A percentile compares a stretch with the other conserved stretches of the same genome.
These are phyloP conservation scores for Pomacea maculata DNA, from an alignment of 1,140 invertebrate species.

Conservation along the genomic window DNA sequence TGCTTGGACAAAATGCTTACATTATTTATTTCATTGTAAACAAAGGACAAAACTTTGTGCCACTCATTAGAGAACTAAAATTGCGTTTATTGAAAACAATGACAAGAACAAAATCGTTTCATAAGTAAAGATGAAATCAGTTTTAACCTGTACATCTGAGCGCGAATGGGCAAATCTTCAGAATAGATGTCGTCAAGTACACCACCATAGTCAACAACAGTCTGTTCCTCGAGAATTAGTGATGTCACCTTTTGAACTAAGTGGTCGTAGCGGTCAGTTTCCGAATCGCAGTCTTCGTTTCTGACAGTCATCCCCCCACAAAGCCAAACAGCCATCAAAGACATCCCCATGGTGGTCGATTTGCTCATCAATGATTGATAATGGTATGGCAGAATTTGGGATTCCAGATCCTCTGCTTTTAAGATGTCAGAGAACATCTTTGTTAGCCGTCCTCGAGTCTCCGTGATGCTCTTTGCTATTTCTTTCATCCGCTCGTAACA, in stretches of 20 bases:
- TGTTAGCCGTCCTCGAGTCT: neutral
- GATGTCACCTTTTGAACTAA: neutral
- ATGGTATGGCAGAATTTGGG: neutral
- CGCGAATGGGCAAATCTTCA: neutral
- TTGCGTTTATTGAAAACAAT: neutral
- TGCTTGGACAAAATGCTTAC: neutral
- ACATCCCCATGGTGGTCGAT: neutral
- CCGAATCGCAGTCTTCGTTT: neutral
- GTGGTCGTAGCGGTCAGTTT: neutral
- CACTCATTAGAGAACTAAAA: neutral
- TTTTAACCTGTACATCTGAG: constrained; percentile 6
- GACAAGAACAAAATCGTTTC: too few species aligned
- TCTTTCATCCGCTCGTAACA: neutral
- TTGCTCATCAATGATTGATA: neutral
- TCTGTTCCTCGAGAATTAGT: neutral
- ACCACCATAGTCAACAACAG: neutral
- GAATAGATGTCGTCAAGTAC: neutral
- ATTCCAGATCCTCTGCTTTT: neutral
- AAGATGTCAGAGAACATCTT: neutral
- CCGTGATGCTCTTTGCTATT: neutral
- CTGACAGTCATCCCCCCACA: neutral
- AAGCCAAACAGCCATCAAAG: neutral
- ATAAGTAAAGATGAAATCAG: too few species aligned
- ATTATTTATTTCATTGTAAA: neutral
- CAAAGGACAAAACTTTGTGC: neutral